Evolutionary conservation across 2,888 invertebrate species (phyloP).

Genomic region (Dyspetes luteomarginatus): DNA sequence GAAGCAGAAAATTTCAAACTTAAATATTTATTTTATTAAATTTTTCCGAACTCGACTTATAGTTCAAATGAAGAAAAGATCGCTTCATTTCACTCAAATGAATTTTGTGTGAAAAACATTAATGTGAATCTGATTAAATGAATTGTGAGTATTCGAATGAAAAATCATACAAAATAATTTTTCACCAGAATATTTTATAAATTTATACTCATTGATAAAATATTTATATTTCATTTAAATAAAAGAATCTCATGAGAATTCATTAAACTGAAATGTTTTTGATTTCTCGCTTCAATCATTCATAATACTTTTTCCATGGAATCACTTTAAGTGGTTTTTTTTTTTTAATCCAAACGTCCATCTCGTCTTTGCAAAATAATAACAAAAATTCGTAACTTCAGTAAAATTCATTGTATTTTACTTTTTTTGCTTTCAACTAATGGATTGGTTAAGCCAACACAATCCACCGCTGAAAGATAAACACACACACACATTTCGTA

Average conservation of each 20-base stretch:
- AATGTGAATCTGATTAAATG: too few relatives aligned
- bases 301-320: not conserved
- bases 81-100: too few relatives aligned
- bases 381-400: not conserved
- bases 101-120: too few relatives aligned
- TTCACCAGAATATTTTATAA: too few relatives aligned
- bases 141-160: too few relatives aligned
- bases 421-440: not conserved
- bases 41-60: too few relatives aligned
- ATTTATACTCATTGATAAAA: too few relatives aligned
- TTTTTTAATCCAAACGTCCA: not conserved
- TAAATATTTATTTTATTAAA: too few relatives aligned
- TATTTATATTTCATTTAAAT: not conserved
- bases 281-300: not conserved
- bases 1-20: not conserved
- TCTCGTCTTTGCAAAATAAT: not conserved
- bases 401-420: not conserved
- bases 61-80: too few relatives aligned
- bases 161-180: too few relatives aligned
- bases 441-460: not conserved
- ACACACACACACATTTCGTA: too few relatives aligned
- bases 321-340: not conserved
- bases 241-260: not conserved
- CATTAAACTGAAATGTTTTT: not conserved
- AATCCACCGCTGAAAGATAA: not conserved